These are phyloP conservation scores for Pterophyllum scalare DNA, from an alignment of 2,113 vertebrate genomes.

Conservation along the genomic window DNA sequence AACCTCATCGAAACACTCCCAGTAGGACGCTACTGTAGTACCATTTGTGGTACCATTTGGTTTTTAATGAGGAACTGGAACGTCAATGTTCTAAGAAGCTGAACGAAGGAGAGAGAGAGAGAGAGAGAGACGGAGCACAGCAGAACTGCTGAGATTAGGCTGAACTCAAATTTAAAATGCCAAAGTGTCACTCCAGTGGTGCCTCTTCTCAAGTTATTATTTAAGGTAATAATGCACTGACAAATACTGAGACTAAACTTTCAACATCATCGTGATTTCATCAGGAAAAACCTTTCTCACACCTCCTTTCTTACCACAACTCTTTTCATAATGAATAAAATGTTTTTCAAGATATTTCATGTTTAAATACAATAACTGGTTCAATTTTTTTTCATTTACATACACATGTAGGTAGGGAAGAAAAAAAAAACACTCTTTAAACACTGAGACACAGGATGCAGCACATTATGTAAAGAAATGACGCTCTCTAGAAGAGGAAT, in stretches of 20 bases:
- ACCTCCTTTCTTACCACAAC: background rate
- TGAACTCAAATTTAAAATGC: background rate
- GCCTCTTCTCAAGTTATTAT: background rate
- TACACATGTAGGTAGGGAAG: constrained; percentile 30
- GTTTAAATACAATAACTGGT: constrained; percentile 72
- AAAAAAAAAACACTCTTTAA: constrained; percentile 39
- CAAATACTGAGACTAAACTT: background rate
- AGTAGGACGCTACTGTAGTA: background rate
- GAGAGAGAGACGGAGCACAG: background rate
- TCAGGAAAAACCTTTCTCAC: constrained; percentile 51
- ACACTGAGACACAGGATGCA: constrained; percentile 40
- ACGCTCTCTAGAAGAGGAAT: constrained; percentile 25
- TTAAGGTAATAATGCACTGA: background rate
- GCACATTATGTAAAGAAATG: constrained; percentile 34
- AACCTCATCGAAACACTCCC: background rate
- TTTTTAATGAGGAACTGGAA: background rate
- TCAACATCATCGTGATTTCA: constrained; percentile 66
- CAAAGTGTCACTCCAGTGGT: background rate
- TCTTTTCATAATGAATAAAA: constrained; percentile 16
- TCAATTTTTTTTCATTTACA: constrained; percentile 64
- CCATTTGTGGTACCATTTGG: constrained; percentile 24
- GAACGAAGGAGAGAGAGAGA: background rate
- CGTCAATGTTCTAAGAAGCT: background rate
- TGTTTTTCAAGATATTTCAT: constrained; percentile 22
- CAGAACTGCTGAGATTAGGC: background rate